Percentiles rank a stretch among this genome's conserved stretches.
phyloP scores from a whole-genome alignment of 2,113 vertebrate species.

The Tinamus guttatus region DNA sequence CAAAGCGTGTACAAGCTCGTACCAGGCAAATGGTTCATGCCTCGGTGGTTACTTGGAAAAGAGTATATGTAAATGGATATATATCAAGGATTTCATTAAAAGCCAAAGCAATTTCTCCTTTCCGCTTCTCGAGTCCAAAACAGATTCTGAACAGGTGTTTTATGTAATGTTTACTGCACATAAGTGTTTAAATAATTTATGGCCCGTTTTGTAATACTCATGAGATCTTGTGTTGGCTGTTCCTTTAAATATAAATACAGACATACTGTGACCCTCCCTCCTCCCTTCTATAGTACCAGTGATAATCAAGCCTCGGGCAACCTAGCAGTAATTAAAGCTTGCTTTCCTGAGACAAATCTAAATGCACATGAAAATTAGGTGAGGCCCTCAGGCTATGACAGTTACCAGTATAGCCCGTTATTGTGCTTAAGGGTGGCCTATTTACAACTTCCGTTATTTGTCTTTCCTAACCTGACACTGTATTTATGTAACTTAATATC shows the following conservation, averaged over 20 bases:
- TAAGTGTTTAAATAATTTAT: neutral
- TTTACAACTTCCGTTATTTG: neutral
- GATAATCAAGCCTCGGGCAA: neutral
- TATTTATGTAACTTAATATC: neutral
- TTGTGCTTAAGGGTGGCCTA: neutral
- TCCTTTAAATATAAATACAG: slow-evolving; percentile 27
- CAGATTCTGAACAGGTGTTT: neutral
- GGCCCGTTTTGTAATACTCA: neutral
- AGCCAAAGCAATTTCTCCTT: neutral
- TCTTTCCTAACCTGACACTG: neutral
- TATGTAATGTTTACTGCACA: neutral
- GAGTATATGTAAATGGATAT: neutral
- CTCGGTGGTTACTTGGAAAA: neutral
- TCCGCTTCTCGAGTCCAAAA: neutral
- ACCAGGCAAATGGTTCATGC: neutral
- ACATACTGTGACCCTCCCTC: neutral
- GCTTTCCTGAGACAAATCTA: slow-evolving; percentile 9
- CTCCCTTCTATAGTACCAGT: neutral
- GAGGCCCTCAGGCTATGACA: neutral
- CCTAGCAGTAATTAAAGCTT: neutral
- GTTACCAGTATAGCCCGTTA: neutral
- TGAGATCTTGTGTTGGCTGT: neutral
- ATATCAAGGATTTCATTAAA: neutral
- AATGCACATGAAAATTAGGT: neutral
- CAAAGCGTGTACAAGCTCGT: neutral